Evolutionary conservation across 2,888 invertebrate species (phyloP), one percentile per base, ranked within the genome.

Genomic region (Prosapia bicincta): DNA sequence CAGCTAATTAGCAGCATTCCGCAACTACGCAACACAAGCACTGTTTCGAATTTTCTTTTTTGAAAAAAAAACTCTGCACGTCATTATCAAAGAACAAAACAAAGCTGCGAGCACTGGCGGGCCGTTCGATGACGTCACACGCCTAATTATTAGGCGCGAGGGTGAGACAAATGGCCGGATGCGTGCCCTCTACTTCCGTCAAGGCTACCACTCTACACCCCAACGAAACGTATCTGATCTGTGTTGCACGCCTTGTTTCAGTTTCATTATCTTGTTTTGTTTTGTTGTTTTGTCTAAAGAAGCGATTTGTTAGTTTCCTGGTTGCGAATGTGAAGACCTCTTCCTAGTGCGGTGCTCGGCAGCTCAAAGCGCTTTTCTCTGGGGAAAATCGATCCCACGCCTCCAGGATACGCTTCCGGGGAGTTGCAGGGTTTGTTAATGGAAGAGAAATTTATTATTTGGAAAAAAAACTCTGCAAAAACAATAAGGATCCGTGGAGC

Each of bases 161-260:
- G 54, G 54, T 54, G 54, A 54, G 54, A 54, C 54, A 54, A 54
- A 54, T 54, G 54, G 54, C 54, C 54, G 54, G 54, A 54, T 54
- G 54, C 9, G 9, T n/a, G 54, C 20, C 54, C 54, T 54, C 54
- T 54, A 54, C 54, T 54, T 54, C 54, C 54, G 54, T 54, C 54
- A 54, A 54, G n/a, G 54, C 54, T 54, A 54, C 54, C 54, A 54
- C 54, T n/a, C n/a, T 38, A 38, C 38, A 38, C 38, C 54, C 54
- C 13, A 54, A n/a, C 20, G 54, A 54, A 54, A 54, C n/a, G 54
- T 54, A 54, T 54, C 54, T 54, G 38, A 7, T 5, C 38, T 38
- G 6, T 38, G 15, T 15, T 38, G 20, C 20, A n/a, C 5, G 54
- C 54, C 20, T 2, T 54, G 54, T 54, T 54, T 54, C 20, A 20